These are phyloP conservation scores for Bimastos eiseni DNA, from an alignment of 2,888 invertebrate species.

Conservation along the genomic window DNA sequence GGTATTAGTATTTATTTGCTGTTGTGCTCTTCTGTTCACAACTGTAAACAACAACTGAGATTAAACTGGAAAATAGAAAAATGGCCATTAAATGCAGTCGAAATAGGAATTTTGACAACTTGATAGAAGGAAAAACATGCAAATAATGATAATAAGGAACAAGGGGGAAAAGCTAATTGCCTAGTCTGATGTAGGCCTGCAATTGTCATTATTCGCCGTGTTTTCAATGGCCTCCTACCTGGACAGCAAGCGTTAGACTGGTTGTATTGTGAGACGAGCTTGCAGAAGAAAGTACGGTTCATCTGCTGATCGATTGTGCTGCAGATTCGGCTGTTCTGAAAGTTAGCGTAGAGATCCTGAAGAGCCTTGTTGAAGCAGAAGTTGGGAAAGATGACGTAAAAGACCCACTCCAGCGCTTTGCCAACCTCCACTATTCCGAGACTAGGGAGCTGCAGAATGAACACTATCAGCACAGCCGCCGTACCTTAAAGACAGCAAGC, in stretches of 20 bases:
- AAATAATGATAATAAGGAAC: background rate
- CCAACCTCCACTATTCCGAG: constrained; percentile 70
- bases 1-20: too few species aligned
- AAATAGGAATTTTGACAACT: background rate
- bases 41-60: background rate
- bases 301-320: background rate
- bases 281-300: constrained; percentile 22
- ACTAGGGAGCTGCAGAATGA: constrained; percentile 70
- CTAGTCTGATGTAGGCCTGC: background rate
- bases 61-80: background rate
- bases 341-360: constrained; percentile 62
- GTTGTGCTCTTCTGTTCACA: too few species aligned
- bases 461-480: constrained; percentile 73
- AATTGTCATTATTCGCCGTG: background rate
- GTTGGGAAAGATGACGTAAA: constrained; percentile 73
- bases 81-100: background rate
- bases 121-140: too few species aligned
- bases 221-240: constrained; percentile 33
- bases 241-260: constrained; percentile 43
- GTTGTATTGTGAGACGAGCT: background rate
- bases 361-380: constrained; percentile 67
- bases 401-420: constrained; percentile 69
- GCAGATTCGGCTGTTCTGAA: constrained; percentile 54
- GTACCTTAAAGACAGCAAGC: constrained; percentile 68
- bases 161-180: background rate